Base-by-base conservation (phyloP, 2,888 invertebrate species). In the Brenthis daphne region DNA sequence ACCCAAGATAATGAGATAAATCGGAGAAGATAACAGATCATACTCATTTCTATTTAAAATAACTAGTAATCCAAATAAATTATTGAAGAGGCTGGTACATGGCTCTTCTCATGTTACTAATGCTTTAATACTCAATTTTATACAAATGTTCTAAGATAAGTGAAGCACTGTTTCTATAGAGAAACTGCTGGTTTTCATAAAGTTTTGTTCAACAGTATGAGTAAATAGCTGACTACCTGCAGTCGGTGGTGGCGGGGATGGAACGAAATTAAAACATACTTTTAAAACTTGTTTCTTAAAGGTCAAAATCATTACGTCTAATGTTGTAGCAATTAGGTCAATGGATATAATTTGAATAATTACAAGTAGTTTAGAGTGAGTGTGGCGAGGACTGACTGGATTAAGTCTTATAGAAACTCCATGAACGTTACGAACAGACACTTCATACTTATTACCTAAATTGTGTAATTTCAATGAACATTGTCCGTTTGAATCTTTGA, bases 1-100 rank as follows among this genome's bases (percentile, higher is more conserved):
- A 12, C 64, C 57, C 6, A 60, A n/a, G 69, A 69, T 53, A 71
- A 71, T 50, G 71, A 71, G 53, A 69, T 71, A 37, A 64, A 8
- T 56, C 65, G 66, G n/a, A 71, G 64, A 24, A 55, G 71, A 57
- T 71, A 64, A 55, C 8, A 43, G 11, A 12, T 24, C 24, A 4
- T 3, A 14, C 8, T 24, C 48, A 47, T 24, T 48, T 43, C 24
- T 14, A 58, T 57, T 57, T 24, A 11, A 43, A 8, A 43, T 43
- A 43, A 43, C 11, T 43, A 43, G 37, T 11, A 11, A 11, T 43
- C 37, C 37, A 43, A 43, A 43, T 43, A 2, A 11, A 43, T 43
- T 43, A 43, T 43, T 8, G 37, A 43, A 43, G 37, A 43, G 11
- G 37, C 37, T 43, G 37, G 37, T 43, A 43, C 37, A 43, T 43